Base-by-base conservation (phyloP, 2,797 vertebrate genomes). In the Otus scops region DNA sequence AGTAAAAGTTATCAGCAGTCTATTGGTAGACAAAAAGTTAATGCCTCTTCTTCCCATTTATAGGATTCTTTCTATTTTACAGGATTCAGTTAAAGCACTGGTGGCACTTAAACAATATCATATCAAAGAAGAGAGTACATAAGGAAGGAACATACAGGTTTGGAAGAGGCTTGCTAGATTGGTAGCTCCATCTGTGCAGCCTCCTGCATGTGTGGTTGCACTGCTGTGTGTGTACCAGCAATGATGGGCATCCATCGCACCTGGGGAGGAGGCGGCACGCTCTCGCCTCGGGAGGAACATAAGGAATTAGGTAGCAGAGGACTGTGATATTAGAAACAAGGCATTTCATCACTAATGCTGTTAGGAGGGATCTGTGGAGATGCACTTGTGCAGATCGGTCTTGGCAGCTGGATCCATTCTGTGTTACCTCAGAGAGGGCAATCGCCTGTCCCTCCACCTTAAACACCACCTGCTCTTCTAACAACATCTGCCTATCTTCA, bases 191-290 rank as follows among this genome's bases (percentile, higher is more conserved):
- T 85, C 19, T 0, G 5, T 79, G 63, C 36, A 14, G 26, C 65
- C 23, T 21, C 27, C 39, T 47, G 26, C 23, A 5, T 4, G 2
- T 0, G 0, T n/a, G 51, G 4, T 19, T 56, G 26, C 13, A 9
- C 17, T 36, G 27, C 38, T 39, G 7, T 45, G 48, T n/a, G 5
- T 5, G 1, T 12, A 8, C 19, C 22, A 32, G 70, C 47, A 51
- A 21, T 77, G 43, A 9, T 26, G 17, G 5, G 12, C 34, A 15
- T 61, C 0, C 34, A 17, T 61, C 0, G 0, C 13, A 4, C 21
- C 16, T 16, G 69, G 64, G 27, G 36, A 36, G 51, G 34, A 56
- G 13, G 10, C 22, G 7, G 34, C 12, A 1, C 5, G 2, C 39
- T 67, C 28, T 14, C 27, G 12, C 9, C 17, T 30, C 15, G 57